phyloP scores from a whole-genome alignment of 2,888 invertebrate species.

The Sicus ferrugineus region DNA sequence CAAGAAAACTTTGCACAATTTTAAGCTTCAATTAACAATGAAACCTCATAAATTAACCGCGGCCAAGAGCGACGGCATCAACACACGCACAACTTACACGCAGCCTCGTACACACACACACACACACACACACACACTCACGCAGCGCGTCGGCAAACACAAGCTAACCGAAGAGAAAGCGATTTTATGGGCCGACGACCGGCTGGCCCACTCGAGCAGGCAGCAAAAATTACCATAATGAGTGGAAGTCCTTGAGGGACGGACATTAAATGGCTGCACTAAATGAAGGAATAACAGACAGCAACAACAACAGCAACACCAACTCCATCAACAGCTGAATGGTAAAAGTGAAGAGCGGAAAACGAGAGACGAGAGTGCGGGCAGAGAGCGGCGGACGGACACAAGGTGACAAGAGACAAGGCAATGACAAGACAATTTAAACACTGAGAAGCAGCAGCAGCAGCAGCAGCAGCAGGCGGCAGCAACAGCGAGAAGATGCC shows the following conservation, averaged over 20 bases:
- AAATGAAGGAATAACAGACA: constrained; percentile 27
- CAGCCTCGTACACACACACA: background rate
- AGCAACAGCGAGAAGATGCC: background rate
- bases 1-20: constrained; percentile 38
- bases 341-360: background rate
- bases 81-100: background rate
- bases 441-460: constrained; percentile 16
- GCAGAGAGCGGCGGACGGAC: background rate
- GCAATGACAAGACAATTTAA: constrained; percentile 42
- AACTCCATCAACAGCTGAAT: background rate
- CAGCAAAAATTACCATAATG: constrained; percentile 48
- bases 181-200: constrained; percentile 21
- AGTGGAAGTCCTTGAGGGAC: constrained; percentile 49
- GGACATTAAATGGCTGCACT: constrained; percentile 47
- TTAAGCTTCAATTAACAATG: constrained; percentile 43
- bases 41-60: constrained; percentile 40
- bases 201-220: background rate
- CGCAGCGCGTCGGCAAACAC: background rate
- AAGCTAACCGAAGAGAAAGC: background rate
- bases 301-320: background rate
- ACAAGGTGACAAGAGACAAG: constrained; percentile 34
- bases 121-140: background rate
- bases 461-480: background rate
- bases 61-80: background rate
- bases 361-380: background rate